Base-by-base conservation (phyloP, 2,113 vertebrate genomes). In the Todiramphus saurophagus region DNA sequence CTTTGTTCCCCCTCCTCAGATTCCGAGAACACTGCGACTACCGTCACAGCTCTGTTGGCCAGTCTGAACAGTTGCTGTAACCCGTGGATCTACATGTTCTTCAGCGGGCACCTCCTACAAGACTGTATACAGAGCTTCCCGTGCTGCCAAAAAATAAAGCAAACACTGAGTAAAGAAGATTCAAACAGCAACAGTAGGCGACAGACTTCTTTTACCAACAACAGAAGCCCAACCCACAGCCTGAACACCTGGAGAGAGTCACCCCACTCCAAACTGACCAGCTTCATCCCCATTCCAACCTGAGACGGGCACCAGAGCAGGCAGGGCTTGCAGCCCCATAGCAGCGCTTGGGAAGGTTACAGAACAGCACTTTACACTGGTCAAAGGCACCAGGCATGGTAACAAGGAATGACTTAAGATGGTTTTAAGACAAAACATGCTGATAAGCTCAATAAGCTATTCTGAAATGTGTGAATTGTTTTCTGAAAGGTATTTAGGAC, bases 61-160 rank as follows among this genome's bases (percentile, higher is more conserved):
- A 99, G 99, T 73, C 98, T 99, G 94, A 99, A 99, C 96, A 99
- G 99, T 81, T 99, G 99, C 97, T 99, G 99, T 83, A 99, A 99
- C 96, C 99, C 99, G 0, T 99, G 99, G 99, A 99, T 99, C 96
- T 99, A 99, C 97, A 99, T 99, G 99, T 98, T 99, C 96, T 99
- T 99, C 95, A 99, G 99, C 3, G 99, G 99, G 11, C 99, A 99
- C 77, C 99, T 99, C 77, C 98, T 99, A 55, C 99, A 99, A 84
- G 99, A 99, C 95, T 99, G 99, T 33, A 39, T 98, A 46, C 98
- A 97, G 84, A 99, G 98, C 94, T 98, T 99, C 87, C 97, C 96
- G 7, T 99, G 98, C 95, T 99, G 98, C 95, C 96, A 82, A 70
- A 98, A 97, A 86, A 69, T 97, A 28, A 98, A 94, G 43, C 91